Percentiles rank a stretch among this genome's conserved stretches.
phyloP scores from a whole-genome alignment of 2,797 vertebrate genomes.

The Helicolenus hilgendorfi region DNA sequence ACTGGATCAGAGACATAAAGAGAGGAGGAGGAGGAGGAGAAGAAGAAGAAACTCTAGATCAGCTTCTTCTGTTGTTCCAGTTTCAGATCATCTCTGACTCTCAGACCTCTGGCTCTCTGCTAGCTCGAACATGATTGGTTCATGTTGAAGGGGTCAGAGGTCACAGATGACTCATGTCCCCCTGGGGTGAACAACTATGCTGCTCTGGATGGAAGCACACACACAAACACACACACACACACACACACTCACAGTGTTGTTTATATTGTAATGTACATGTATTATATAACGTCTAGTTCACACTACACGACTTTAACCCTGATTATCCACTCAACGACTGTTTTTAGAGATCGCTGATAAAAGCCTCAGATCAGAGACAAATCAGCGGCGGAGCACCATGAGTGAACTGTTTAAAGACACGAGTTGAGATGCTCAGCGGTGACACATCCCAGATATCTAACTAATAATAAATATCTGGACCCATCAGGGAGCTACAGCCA shows the following conservation, averaged over 20 bases:
- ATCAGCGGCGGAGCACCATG: too few relatives aligned
- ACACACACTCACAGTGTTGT: background rate
- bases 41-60: background rate
- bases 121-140: slow-evolving; percentile 31
- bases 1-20: background rate
- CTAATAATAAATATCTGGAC: too few relatives aligned
- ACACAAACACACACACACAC: background rate
- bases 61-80: background rate
- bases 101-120: slow-evolving; percentile 3
- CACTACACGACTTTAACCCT: too few relatives aligned
- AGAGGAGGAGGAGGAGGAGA: background rate
- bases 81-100: slow-evolving; percentile 5
- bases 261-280: too few relatives aligned
- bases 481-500: too few relatives aligned
- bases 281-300: too few relatives aligned
- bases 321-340: too few relatives aligned
- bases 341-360: too few relatives aligned
- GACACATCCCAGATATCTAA: too few relatives aligned
- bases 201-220: background rate
- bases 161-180: slow-evolving; percentile 63
- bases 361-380: too few relatives aligned
- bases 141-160: slow-evolving; percentile 46
- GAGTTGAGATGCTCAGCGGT: too few relatives aligned
- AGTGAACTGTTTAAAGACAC: too few relatives aligned
- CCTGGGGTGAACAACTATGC: slow-evolving; percentile 57